Percentiles rank a stretch among this genome's conserved stretches.
These are phyloP conservation scores for Tauraco hartlaubi DNA, from an alignment of 2,797 vertebrate genomes.

Conservation along the genomic window DNA sequence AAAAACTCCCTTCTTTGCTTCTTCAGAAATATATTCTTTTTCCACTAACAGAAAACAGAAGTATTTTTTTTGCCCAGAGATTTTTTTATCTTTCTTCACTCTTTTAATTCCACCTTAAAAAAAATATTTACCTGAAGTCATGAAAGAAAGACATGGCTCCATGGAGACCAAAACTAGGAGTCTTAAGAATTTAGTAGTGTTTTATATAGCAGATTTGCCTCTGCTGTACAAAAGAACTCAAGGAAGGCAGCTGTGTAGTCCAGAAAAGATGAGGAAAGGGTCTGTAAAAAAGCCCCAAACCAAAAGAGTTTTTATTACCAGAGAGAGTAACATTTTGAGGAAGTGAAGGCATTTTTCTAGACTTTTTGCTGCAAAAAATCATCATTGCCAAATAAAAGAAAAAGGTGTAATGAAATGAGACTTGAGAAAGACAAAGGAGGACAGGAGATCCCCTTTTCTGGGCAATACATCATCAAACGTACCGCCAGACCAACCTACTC, in stretches of 20 bases:
- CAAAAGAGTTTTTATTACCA: not conserved
- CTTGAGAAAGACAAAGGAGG: not conserved
- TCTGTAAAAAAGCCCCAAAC: rapidly evolving
- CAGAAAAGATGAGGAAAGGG: not conserved
- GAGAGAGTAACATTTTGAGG: not conserved
- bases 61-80: not conserved
- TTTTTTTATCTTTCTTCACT: not conserved
- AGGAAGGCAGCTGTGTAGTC: not conserved
- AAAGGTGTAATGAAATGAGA: not conserved
- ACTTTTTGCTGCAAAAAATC: not conserved
- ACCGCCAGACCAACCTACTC: rapidly evolving
- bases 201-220: not conserved
- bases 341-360: not conserved
- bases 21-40: not conserved
- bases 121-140: not conserved
- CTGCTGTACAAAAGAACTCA: not conserved
- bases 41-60: not conserved
- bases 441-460: not conserved
- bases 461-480: rapidly evolving
- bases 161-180: not conserved
- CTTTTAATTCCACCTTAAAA: not conserved
- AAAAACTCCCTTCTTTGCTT: not conserved
- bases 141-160: not conserved
- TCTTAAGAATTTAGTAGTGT: not conserved
- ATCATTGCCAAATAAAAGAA: not conserved